A percentile compares a stretch with the other conserved stretches of the same genome.
Evolutionary conservation across 2,888 invertebrate genomes (phyloP).

Genomic region (Eugnorisma glareosa): DNA sequence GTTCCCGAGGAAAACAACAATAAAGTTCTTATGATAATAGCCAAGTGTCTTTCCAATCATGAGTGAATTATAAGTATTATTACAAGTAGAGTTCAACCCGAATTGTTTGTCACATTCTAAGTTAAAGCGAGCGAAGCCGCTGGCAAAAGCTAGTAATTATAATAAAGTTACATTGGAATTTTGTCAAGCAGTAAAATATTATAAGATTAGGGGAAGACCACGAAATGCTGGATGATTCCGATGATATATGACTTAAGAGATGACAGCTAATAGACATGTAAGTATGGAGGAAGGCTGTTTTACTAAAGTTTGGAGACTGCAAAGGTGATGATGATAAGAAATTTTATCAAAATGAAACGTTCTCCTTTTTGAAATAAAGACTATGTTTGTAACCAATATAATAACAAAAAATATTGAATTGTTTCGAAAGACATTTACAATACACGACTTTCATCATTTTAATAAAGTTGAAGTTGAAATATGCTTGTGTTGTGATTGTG

Average conservation of each 20-base stretch:
- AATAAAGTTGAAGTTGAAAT: not conserved
- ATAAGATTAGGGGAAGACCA: not conserved
- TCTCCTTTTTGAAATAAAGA: not conserved
- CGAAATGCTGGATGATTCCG: not conserved
- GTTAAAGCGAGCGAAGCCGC: too few relatives aligned
- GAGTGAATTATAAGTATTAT: too few relatives aligned
- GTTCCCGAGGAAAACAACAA: too few relatives aligned
- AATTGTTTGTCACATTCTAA: too few relatives aligned
- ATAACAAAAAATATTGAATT: slow-evolving; percentile 20
- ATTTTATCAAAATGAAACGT: not conserved
- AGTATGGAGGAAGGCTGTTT: not conserved
- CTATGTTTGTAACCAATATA: not conserved
- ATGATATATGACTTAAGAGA: not conserved
- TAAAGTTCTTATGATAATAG: too few relatives aligned
- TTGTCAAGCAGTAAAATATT: too few relatives aligned
- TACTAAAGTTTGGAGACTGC: not conserved
- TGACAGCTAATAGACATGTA: not conserved
- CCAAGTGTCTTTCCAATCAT: too few relatives aligned
- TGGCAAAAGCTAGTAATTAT: too few relatives aligned
- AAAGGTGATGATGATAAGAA: not conserved
- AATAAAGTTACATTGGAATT: too few relatives aligned
- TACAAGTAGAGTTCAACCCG: too few relatives aligned
- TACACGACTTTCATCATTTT: slow-evolving; percentile 32
- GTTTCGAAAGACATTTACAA: slow-evolving; percentile 54
- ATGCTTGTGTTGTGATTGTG: not conserved